These are phyloP conservation scores for Ellobium chinense DNA, from an alignment of 2,888 invertebrate genomes.

Conservation along the genomic window DNA sequence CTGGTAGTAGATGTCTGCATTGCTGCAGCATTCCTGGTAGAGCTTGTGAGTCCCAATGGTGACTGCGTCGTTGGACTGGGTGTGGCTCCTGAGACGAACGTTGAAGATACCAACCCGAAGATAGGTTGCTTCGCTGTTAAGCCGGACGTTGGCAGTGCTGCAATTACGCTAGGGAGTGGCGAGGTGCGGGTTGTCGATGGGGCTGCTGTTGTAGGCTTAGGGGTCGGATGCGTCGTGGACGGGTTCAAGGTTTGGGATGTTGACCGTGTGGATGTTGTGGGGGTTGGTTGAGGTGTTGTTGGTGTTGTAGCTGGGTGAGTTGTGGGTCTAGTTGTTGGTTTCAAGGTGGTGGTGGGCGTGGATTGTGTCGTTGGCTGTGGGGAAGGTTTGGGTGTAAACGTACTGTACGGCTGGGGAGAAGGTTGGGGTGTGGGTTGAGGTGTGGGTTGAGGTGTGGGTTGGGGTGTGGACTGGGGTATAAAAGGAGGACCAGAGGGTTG, in stretches of 20 bases:
- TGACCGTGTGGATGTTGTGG: background rate
- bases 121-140: too few relatives aligned
- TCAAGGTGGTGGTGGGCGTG: background rate
- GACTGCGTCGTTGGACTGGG: too few relatives aligned
- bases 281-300: background rate
- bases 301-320: background rate
- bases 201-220: background rate
- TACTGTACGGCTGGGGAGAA: background rate
- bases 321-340: background rate
- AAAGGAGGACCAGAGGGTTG: background rate
- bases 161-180: too few relatives aligned
- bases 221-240: background rate
- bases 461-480: background rate
- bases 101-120: too few relatives aligned
- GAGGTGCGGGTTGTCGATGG: too few relatives aligned
- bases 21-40: too few relatives aligned
- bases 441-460: background rate
- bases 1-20: too few relatives aligned
- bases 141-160: too few relatives aligned
- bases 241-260: background rate
- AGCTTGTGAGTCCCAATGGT: too few relatives aligned
- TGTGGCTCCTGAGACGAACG: too few relatives aligned
- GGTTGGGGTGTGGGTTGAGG: background rate
- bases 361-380: background rate
- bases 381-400: background rate